Base-by-base conservation (phyloP, 2,797 vertebrate species). In the Neopelma chrysocephalum region DNA sequence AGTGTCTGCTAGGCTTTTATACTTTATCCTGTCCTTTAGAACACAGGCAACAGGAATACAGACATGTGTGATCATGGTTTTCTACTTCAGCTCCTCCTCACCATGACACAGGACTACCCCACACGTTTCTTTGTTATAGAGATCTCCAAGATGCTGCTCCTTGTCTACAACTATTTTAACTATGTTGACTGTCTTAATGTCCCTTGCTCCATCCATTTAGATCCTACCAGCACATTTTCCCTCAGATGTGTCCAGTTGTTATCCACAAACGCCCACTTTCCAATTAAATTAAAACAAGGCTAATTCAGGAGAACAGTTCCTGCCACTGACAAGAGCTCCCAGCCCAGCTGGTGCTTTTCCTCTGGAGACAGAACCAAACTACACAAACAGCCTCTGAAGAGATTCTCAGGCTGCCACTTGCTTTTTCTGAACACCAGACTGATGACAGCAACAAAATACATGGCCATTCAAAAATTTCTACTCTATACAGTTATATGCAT, bases 331-430 rank as follows among this genome's bases (percentile, higher is more conserved):
- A 42, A 42, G 26, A 77, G 64, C 75, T 93, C 85, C 54, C 73
- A 82, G 81, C 42, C 56, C 77, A 84, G 68, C 50, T 91, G 75
- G 76, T 82, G 66, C 81, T 88, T 75, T 69, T 89, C 92, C 92
- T 76, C 92, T 34, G 77, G 57, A 91, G 62, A 89, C 56, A 45
- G 51, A 43, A 57, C 71, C 76, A 71, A 84, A 83, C 68, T 43
- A 71, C 54, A 88, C 84, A 72, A 95, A 82, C 56, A 81, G 54
- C 48, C 70, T 82, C 89, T 87, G 66, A 82, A 83, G 65, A 95
- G 61, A 90, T 78, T 71, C 75, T 61, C 47, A 15, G 48, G 34
- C 64, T 92, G 64, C 16, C 38, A 56, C 86, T 82, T 78, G 56
- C 45, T 87, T 69, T 69, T 87, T 62, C n/a, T 76, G 16, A 89